Evolutionary conservation across 2,113 vertebrate species (phyloP).

Genomic region (Sinocyclocheilus anophthalmus): DNA sequence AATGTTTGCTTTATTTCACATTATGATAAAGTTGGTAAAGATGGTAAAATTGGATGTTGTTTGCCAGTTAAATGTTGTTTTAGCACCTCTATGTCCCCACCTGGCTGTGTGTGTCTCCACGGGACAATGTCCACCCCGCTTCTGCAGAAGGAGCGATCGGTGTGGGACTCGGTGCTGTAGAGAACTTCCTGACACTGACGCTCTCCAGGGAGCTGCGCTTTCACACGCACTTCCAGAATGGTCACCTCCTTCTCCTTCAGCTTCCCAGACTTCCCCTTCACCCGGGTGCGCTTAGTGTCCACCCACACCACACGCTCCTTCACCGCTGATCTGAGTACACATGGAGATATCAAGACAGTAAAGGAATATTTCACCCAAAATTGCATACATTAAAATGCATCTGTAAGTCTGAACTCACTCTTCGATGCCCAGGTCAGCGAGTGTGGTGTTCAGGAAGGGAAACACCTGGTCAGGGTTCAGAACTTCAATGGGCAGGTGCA

Average conservation of each 20-base stretch:
- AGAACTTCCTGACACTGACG: slow-evolving; percentile 71
- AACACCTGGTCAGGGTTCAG: slow-evolving; percentile 64
- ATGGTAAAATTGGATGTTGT: too few species aligned
- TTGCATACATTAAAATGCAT: background rate
- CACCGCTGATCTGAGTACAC: slow-evolving; percentile 68
- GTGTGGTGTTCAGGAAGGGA: slow-evolving; percentile 75
- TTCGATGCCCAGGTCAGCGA: slow-evolving; percentile 75
- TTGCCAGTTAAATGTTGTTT: background rate
- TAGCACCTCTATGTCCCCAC: slow-evolving; percentile 40
- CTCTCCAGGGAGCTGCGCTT: slow-evolving; percentile 73
- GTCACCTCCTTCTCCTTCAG: slow-evolving; percentile 76
- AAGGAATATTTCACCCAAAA: background rate
- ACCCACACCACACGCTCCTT: slow-evolving; percentile 77
- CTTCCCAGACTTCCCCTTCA: slow-evolving; percentile 73
- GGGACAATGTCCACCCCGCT: slow-evolving; percentile 71
- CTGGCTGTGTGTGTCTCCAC: slow-evolving; percentile 68
- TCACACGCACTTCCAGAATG: slow-evolving; percentile 75
- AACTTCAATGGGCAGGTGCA: slow-evolving; percentile 71
- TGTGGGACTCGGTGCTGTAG: slow-evolving; percentile 77
- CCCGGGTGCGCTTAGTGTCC: slow-evolving; percentile 74
- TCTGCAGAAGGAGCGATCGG: slow-evolving; percentile 73
- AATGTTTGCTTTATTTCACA: too few species aligned
- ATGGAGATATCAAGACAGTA: background rate
- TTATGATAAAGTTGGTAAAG: too few species aligned
- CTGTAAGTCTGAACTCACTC: slow-evolving; percentile 66